These are phyloP conservation scores for Rhinoderma darwinii DNA, from an alignment of 2,113 vertebrate genomes.

Conservation along the genomic window DNA sequence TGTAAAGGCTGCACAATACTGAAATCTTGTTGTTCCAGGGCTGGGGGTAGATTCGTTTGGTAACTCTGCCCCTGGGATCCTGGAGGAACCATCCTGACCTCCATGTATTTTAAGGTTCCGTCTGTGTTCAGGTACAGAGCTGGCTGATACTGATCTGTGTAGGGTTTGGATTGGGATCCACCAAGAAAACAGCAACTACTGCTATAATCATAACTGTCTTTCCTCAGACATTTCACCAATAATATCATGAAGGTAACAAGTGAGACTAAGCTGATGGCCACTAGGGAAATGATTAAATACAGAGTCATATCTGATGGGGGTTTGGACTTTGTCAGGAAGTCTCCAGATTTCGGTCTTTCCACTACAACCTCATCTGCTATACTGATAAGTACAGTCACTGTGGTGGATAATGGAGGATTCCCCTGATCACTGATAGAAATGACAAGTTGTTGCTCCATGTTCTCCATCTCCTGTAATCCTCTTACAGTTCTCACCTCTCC, in stretches of 20 bases:
- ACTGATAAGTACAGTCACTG: constrained; percentile 67
- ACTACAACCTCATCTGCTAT: constrained; percentile 58
- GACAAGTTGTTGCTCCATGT: constrained; percentile 74
- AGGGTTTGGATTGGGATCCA: constrained; percentile 69
- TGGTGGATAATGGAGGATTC: constrained; percentile 76
- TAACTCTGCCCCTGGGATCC: constrained; percentile 76
- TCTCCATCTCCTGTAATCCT: not conserved
- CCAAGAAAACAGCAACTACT: constrained; percentile 71
- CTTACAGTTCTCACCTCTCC: not conserved
- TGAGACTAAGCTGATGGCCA: constrained; percentile 11
- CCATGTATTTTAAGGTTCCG: constrained; percentile 1
- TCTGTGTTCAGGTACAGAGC: constrained; percentile 64
- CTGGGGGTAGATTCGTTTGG: constrained; percentile 81
- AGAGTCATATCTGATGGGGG: constrained; percentile 20
- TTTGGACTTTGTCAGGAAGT: constrained; percentile 67
- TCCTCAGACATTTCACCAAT: constrained; percentile 5
- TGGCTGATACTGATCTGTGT: constrained; percentile 82
- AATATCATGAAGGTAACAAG: constrained; percentile 17
- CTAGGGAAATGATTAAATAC: constrained; percentile 2
- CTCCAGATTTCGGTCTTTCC: constrained; percentile 70
- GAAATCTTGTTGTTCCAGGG: constrained; percentile 78
- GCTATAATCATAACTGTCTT: constrained; percentile 6
- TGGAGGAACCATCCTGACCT: constrained; percentile 9
- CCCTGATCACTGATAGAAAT: constrained; percentile 81
- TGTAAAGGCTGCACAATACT: constrained; percentile 71